Base-by-base conservation (phyloP, 2,797 vertebrate species). In the Cyprinella venusta region DNA sequence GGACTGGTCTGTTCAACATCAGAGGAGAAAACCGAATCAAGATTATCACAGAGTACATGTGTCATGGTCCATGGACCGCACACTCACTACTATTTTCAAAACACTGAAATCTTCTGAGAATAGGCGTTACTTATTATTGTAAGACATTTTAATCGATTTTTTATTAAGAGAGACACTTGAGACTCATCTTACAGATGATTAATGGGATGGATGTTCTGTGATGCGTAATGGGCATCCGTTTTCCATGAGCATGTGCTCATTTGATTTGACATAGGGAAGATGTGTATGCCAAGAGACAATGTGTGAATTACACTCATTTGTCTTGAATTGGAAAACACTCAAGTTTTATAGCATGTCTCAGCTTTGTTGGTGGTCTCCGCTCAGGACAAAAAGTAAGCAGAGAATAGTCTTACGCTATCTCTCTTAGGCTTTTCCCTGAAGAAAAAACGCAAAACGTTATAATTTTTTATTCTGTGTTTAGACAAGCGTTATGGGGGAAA, bases 121-220 rank as follows among this genome's bases (percentile, higher is more conserved):
- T 82, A 82, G 81, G 81, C 33, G 64, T 83, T 83, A 69, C 52
- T 56, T 83, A 83, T 83, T 76, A 69, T 83, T 76, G 26, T 48
- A 81, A 64, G 42, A 67, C 33, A 3, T 59, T 82, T 67, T 69
- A 48, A 45, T 68, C 5, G 33, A 45, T 67, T n/a, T 76, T 83
- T 69, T 59, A 76, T 61, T 61, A 77, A 77, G 72, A 81, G 30
- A 61, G 36, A 69, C 64, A 76, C 72, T 76, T 52, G 71, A 68
- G 72, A 76, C n/a, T n/a, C 50, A 76, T 63, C 68, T 72, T 38
- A n/a, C 40, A 8, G 26, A 6, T 76, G 64, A 83, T 83, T 76
- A 45, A 77, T 77, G 19, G 36, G 38, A 76, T 36, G 52, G 52
- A 82, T 76, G 50, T 59, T 76, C 64, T 10, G 40, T 36, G 12